phyloP scores from a whole-genome alignment of 2,113 vertebrate species.

The Ammodytes marinus region DNA sequence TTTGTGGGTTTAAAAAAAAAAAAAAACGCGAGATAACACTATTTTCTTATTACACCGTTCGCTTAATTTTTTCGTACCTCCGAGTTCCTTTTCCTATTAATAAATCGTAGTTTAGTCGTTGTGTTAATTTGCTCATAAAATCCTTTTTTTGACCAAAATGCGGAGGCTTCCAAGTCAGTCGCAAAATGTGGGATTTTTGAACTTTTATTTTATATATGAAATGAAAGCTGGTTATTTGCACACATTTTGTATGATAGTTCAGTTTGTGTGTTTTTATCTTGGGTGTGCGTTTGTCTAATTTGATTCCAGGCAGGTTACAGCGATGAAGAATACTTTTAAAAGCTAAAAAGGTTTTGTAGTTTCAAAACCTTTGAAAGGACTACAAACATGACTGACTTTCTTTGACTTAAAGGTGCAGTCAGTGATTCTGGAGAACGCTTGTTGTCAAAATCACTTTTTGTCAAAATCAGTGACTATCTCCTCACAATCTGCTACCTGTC shows the following conservation, averaged over 20 bases:
- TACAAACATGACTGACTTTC: slow-evolving; percentile 28
- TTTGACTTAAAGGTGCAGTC: background rate
- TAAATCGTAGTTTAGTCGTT: slow-evolving; percentile 89
- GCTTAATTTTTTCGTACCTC: slow-evolving; percentile 89
- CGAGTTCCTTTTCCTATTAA: slow-evolving; percentile 85
- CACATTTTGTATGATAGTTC: slow-evolving; percentile 52
- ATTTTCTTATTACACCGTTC: slow-evolving; percentile 46
- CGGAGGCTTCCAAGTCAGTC: background rate
- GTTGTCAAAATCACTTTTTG: too few species aligned
- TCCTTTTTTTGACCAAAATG: slow-evolving; percentile 58
- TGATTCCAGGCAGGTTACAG: slow-evolving; percentile 14
- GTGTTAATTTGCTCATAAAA: slow-evolving; percentile 50
- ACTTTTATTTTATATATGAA: slow-evolving; percentile 39
- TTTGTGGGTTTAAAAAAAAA: slow-evolving; percentile 86
- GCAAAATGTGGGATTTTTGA: slow-evolving; percentile 14
- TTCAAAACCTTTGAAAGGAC: background rate
- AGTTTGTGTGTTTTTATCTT: slow-evolving; percentile 29
- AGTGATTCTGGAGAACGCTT: too few species aligned
- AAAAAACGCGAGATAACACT: slow-evolving; percentile 52
- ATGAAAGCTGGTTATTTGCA: slow-evolving; percentile 59
- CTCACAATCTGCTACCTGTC: too few species aligned
- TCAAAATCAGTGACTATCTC: too few species aligned
- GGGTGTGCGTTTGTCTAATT: slow-evolving; percentile 35
- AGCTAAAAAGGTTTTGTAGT: slow-evolving; percentile 8
- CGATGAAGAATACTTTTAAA: background rate